Base-by-base conservation (phyloP, 2,888 invertebrate genomes). In the Melikaiella ostensackeni region DNA sequence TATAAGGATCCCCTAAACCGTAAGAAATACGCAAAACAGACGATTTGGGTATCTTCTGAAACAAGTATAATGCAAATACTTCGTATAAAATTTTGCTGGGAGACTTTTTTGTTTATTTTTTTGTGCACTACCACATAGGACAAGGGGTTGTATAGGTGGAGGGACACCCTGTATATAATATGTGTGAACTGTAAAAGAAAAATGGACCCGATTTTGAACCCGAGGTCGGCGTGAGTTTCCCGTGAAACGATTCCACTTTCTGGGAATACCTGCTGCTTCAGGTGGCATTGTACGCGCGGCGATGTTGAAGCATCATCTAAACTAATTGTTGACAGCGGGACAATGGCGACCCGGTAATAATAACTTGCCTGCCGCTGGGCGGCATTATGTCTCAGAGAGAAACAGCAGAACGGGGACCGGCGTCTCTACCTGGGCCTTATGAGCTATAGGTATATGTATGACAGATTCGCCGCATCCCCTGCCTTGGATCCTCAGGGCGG, bases 321-420 rank as follows among this genome's bases (percentile, higher is more conserved):
- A 90, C 87, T 88, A 88, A 89, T 90, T 88, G 90, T 89, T 88
- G 89, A 89, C 89, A 89, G 88, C 84, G 79, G 86, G 85, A 90
- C 90, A 89, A 90, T 88, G 81, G 85, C 79, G 80, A 83, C 79
- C 81, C 81, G 82, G 84, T 86, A 87, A 88, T 88, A 87, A 88
- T 86, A 88, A 89, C 85, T 86, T 83, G 86, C 84, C 86, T 80
- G 86, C 85, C 85, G 86, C 78, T 79, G 75, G 78, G 81, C 85
- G 75, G 73, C 80, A 50, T 70, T 70, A 70, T 70, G 70, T 70
- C 70, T 33, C 70, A 46, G 66, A 66, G 42, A 66, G 66, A 66
- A 66, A 66, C 66, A 66, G 70, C 66, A 66, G 70, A 70, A 33
- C 50, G 70, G 70, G 50, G 30, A 50, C 46, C 33, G 70, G 70